These are phyloP conservation scores for Drosophila repleta DNA, from an alignment of 1,140 invertebrate species.

Conservation along the genomic window DNA sequence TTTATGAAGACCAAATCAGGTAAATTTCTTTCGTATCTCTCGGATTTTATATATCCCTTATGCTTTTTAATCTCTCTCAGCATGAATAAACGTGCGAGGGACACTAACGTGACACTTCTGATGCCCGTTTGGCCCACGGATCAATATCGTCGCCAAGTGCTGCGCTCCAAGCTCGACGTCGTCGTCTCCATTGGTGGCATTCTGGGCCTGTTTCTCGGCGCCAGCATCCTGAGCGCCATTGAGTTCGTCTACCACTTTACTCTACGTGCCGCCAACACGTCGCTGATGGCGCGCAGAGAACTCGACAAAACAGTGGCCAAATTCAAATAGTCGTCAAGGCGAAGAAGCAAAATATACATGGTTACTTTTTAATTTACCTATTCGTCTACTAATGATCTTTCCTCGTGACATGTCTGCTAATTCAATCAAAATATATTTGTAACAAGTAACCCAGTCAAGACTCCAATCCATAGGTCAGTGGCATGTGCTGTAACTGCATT, in stretches of 20 bases:
- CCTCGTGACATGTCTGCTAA: too few relatives aligned
- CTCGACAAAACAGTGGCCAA: not conserved
- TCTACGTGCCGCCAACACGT: slow-evolving; percentile 58
- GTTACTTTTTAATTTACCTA: too few relatives aligned
- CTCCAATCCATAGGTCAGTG: slow-evolving; percentile 15
- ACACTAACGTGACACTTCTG: slow-evolving; percentile 43
- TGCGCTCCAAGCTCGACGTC: slow-evolving; percentile 80
- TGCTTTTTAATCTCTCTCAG: not conserved
- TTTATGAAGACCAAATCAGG: slow-evolving; percentile 59
- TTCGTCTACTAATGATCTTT: too few relatives aligned
- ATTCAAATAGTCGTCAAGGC: not conserved
- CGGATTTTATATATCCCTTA: too few relatives aligned
- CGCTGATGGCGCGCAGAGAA: not conserved
- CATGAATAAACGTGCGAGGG: slow-evolving; percentile 2
- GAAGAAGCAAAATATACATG: too few relatives aligned
- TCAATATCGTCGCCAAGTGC: slow-evolving; percentile 85
- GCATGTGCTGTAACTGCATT: slow-evolving; percentile 42
- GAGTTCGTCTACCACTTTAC: slow-evolving; percentile 85
- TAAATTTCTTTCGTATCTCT: slow-evolving; percentile 14
- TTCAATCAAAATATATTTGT: too few relatives aligned
- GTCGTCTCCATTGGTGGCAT: slow-evolving; percentile 85
- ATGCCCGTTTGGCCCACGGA: slow-evolving; percentile 67
- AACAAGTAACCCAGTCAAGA: not conserved
- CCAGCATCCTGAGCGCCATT: slow-evolving; percentile 85
- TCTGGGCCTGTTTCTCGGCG: slow-evolving; percentile 84